Percentiles rank a stretch among this genome's conserved stretches.
These are phyloP conservation scores for Cyprinella venusta DNA, from an alignment of 2,797 vertebrate genomes.

Conservation along the genomic window DNA sequence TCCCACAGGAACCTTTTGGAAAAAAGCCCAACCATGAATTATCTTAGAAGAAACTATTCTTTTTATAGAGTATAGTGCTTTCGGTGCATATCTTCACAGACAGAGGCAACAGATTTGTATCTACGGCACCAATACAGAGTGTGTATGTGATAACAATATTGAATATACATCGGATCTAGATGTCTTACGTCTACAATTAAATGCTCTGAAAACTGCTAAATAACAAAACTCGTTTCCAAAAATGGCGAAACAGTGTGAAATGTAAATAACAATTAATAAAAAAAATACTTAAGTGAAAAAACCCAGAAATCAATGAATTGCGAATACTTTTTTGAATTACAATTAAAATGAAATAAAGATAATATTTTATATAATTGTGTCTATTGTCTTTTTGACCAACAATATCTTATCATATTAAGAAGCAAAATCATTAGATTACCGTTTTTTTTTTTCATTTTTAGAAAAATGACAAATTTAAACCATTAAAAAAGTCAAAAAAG, in stretches of 20 bases:
- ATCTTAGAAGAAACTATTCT: conserved; percentile 23
- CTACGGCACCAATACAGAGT: background rate
- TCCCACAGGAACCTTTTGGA: background rate
- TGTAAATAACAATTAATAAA: background rate
- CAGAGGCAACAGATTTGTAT: background rate
- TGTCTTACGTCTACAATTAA: background rate
- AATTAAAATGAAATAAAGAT: background rate
- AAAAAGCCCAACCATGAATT: conserved; percentile 12
- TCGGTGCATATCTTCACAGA: conserved; percentile 5
- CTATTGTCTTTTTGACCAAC: background rate
- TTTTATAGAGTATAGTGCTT: conserved; percentile 1
- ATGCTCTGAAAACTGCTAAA: background rate
- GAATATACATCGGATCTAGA: conserved; percentile 22
- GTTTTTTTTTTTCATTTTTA: background rate
- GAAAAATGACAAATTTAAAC: background rate
- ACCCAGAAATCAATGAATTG: background rate
- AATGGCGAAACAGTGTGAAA: background rate
- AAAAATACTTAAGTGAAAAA: background rate
- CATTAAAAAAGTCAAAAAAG: background rate
- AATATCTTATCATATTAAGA: background rate
- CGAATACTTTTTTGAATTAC: background rate
- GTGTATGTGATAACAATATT: conserved; percentile 19
- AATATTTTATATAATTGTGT: background rate
- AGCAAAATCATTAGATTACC: too few relatives aligned
- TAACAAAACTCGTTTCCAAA: background rate